phyloP scores from a whole-genome alignment of 2,797 vertebrate species.

The Forpus xanthops region DNA sequence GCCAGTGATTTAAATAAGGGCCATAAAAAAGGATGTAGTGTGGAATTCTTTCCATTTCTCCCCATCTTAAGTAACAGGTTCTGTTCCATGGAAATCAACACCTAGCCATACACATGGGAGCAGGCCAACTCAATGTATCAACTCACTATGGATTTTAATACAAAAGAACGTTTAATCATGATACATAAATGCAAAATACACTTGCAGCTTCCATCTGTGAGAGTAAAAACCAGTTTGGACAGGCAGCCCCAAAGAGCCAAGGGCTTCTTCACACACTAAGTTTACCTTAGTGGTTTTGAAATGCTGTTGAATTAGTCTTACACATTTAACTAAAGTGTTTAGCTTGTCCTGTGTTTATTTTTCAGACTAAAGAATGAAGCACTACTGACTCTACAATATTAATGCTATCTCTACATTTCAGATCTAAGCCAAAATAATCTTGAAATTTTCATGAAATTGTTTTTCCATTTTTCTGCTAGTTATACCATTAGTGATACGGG shows the following conservation, averaged over 20 bases:
- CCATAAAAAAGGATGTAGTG: background rate
- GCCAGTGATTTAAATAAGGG: background rate
- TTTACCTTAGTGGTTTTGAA: background rate
- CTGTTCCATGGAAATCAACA: background rate
- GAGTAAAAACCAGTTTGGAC: background rate
- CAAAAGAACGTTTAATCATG: background rate
- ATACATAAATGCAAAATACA: background rate
- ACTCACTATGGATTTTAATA: background rate
- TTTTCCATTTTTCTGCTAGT: conserved; percentile 53
- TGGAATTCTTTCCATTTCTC: background rate
- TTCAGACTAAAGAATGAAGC: background rate
- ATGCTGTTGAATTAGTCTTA: background rate
- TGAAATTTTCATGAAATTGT: conserved; percentile 3
- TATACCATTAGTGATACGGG: background rate
- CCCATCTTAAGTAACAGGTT: background rate
- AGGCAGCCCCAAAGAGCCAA: background rate
- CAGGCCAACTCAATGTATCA: background rate
- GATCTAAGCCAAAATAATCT: background rate
- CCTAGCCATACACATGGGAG: background rate
- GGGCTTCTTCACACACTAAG: background rate
- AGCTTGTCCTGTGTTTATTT: background rate
- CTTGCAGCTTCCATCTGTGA: background rate
- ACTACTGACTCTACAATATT: background rate
- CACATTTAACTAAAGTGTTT: background rate
- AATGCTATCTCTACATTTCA: background rate